A percentile compares a stretch with the other conserved stretches of the same genome.
phyloP scores from a whole-genome alignment of 1,140 invertebrate species.

The Proctacanthus coquilletti region DNA sequence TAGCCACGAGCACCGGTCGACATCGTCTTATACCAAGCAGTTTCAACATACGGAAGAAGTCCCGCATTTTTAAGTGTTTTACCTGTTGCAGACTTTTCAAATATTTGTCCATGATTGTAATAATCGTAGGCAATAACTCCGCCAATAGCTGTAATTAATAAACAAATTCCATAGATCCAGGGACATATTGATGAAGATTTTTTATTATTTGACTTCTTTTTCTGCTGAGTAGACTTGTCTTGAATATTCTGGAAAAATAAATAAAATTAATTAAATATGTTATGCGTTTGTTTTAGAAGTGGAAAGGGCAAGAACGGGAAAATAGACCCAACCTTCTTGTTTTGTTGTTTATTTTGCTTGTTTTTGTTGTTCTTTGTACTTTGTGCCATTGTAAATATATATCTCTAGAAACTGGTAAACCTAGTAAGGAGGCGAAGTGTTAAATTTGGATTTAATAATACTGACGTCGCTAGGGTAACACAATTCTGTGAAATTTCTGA shows the following conservation, averaged over 20 bases:
- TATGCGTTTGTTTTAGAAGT: slow-evolving; percentile 3
- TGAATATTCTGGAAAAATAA: slow-evolving; percentile 13
- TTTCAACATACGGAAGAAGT: slow-evolving; percentile 40
- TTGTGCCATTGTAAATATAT: slow-evolving; percentile 28
- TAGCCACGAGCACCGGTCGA: slow-evolving; percentile 39
- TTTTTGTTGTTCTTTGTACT: slow-evolving; percentile 24
- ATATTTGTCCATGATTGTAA: slow-evolving; percentile 23
- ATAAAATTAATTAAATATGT: slow-evolving; percentile 1
- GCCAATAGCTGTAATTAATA: slow-evolving; percentile 33
- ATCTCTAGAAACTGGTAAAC: background rate
- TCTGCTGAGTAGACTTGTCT: slow-evolving; percentile 22
- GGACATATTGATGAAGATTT: slow-evolving; percentile 32
- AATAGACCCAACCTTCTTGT: slow-evolving; percentile 4
- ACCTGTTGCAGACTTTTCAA: slow-evolving; percentile 29
- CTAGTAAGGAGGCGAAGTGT: background rate
- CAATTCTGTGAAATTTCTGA: too few species aligned
- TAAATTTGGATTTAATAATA: too few species aligned
- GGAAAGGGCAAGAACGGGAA: too few species aligned
- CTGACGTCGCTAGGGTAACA: too few species aligned
- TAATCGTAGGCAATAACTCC: slow-evolving; percentile 29
- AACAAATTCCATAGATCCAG: slow-evolving; percentile 37
- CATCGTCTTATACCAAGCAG: slow-evolving; percentile 37
- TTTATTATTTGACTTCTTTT: slow-evolving; percentile 24
- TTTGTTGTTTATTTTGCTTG: slow-evolving; percentile 25
- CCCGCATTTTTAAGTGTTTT: slow-evolving; percentile 43